phyloP scores from a whole-genome alignment of 2,797 vertebrate genomes.

The Pipistrellus kuhlii region DNA sequence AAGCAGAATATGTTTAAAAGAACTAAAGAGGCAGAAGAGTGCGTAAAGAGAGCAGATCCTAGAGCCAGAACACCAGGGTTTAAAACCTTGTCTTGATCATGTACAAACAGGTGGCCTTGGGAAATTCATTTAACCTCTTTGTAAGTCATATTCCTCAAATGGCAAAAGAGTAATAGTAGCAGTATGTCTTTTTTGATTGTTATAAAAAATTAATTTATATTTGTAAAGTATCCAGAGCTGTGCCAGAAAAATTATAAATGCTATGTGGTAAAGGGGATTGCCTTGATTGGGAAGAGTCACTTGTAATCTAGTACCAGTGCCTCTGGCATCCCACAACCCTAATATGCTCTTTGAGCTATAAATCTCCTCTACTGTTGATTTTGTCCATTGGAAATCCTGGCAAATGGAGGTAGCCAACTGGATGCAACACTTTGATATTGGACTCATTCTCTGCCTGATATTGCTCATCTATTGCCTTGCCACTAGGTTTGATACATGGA shows the following conservation, averaged over 20 bases:
- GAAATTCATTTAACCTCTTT: background rate
- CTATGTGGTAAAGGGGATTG: background rate
- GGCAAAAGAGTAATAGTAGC: background rate
- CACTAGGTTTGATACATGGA: background rate
- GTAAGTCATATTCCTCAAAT: background rate
- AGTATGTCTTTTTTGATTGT: background rate
- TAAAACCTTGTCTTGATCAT: background rate
- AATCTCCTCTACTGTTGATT: background rate
- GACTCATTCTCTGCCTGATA: background rate
- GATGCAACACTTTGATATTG: background rate
- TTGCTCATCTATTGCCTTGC: background rate
- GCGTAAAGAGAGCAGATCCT: background rate
- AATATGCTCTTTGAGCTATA: background rate
- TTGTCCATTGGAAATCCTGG: background rate
- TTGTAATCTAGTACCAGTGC: background rate
- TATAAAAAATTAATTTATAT: background rate
- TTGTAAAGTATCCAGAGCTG: background rate
- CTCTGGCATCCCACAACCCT: background rate
- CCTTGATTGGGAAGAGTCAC: background rate
- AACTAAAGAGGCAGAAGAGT: background rate
- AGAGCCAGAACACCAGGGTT: background rate
- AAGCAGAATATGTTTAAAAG: background rate
- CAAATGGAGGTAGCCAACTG: background rate
- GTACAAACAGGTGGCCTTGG: background rate
- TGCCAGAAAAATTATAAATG: no score